Evolutionary conservation across 2,888 invertebrate species (phyloP).

Genomic region (Oxyteleia sp.): DNA sequence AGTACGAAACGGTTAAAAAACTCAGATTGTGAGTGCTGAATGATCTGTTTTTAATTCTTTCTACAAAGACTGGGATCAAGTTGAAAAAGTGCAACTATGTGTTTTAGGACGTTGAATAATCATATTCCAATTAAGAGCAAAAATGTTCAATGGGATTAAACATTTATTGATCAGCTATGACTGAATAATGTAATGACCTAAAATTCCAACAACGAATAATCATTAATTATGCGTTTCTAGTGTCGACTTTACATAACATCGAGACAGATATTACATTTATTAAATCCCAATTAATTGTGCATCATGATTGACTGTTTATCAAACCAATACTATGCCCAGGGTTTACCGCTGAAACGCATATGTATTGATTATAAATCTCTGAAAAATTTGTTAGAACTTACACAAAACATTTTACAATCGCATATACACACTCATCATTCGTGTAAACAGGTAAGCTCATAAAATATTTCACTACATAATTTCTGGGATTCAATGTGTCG

Average conservation of each 20-base stretch:
- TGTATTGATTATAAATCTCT: slow-evolving; percentile 35
- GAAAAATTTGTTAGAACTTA: slow-evolving; percentile 17
- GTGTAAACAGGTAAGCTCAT: slow-evolving; percentile 16
- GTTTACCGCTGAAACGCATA: slow-evolving; percentile 79
- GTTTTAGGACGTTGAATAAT: neutral
- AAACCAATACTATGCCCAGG: slow-evolving; percentile 84
- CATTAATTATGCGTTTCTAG: slow-evolving; percentile 45
- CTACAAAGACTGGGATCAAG: neutral
- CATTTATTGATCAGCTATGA: neutral
- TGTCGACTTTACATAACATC: neutral
- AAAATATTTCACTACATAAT: slow-evolving; percentile 33
- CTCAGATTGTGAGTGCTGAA: neutral
- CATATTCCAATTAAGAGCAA: neutral
- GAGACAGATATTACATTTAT: neutral
- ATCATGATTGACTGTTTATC: slow-evolving; percentile 7
- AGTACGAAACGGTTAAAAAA: too few relatives aligned
- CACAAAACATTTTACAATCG: slow-evolving; percentile 42
- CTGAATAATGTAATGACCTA: neutral
- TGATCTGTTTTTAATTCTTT: slow-evolving; percentile 7
- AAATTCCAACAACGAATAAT: slow-evolving; percentile 13
- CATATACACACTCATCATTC: slow-evolving; percentile 39
- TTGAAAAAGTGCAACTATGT: neutral
- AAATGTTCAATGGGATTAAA: neutral
- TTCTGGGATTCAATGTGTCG: slow-evolving; percentile 31
- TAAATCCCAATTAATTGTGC: neutral